These are phyloP conservation scores for Myotis pilosus DNA, from an alignment of 2,797 vertebrate species.

Conservation along the genomic window DNA sequence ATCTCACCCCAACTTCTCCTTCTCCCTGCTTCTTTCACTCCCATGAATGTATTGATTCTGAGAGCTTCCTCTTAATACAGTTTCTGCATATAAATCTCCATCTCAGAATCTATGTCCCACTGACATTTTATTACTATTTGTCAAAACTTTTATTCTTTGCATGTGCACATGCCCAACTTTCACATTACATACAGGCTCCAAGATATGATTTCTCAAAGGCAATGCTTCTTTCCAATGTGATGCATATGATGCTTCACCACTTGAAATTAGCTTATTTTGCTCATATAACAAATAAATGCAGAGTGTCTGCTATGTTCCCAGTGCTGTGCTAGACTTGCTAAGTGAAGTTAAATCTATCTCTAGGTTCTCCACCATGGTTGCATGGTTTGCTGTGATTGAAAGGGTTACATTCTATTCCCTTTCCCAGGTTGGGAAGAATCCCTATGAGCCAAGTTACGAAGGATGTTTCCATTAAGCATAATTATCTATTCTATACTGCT, in stretches of 20 bases:
- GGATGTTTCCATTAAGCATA: neutral
- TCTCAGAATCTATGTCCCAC: neutral
- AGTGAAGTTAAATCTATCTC: neutral
- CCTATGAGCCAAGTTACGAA: neutral
- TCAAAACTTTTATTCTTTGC: neutral
- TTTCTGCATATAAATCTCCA: neutral
- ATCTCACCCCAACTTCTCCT: neutral
- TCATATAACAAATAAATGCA: neutral
- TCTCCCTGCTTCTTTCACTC: neutral
- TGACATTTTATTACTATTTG: neutral
- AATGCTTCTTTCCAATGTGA: neutral
- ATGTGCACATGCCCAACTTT: neutral
- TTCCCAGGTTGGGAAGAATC: neutral
- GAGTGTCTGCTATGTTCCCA: neutral
- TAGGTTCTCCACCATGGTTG: neutral
- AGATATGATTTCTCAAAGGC: neutral
- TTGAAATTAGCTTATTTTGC: neutral
- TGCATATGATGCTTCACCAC: neutral
- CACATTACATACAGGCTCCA: neutral
- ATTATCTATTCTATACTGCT: neutral
- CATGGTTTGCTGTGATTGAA: neutral
- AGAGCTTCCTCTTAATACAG: neutral
- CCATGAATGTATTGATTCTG: neutral
- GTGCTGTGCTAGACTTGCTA: neutral
- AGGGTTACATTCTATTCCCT: neutral